Evolutionary conservation across 2,888 invertebrate species (phyloP).

Genomic region (Agonum fuliginosum): DNA sequence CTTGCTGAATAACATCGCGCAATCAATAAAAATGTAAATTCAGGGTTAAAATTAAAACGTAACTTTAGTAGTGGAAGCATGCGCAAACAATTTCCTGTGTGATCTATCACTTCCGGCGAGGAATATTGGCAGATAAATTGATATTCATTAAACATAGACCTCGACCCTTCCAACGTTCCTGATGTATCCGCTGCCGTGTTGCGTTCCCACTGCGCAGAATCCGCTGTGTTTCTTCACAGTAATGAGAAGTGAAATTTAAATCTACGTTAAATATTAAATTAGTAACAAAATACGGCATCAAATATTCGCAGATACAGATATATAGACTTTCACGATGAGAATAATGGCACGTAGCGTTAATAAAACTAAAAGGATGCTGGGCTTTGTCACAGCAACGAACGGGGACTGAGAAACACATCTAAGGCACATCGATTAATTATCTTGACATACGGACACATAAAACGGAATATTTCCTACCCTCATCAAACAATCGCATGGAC

Average conservation of each 20-base stretch:
- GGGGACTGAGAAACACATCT: not conserved
- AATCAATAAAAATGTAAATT: constrained; percentile 22
- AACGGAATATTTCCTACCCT: not conserved
- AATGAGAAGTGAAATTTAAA: constrained; percentile 53
- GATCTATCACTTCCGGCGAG: constrained; percentile 42
- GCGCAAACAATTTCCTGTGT: constrained; percentile 23
- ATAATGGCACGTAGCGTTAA: constrained; percentile 11
- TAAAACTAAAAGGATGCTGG: constrained; percentile 16
- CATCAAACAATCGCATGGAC: no score
- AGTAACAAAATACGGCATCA: constrained; percentile 48
- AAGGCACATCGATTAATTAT: not conserved
- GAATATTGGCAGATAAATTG: constrained; percentile 57
- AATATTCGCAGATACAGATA: constrained; percentile 32
- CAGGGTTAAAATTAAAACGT: constrained; percentile 7
- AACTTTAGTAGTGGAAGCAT: constrained; percentile 1
- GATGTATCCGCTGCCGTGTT: not conserved
- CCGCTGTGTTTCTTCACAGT: not conserved
- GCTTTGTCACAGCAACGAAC: not conserved
- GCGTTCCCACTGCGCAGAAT: not conserved
- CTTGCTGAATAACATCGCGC: no score
- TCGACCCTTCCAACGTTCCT: not conserved
- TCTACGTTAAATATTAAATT: constrained; percentile 54
- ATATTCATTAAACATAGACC: constrained; percentile 51
- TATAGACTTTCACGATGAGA: constrained; percentile 37
- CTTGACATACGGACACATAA: not conserved